Conservation (phyloP, 2,113 vertebrate species). For the Prochilodus magdalenae region DNA sequence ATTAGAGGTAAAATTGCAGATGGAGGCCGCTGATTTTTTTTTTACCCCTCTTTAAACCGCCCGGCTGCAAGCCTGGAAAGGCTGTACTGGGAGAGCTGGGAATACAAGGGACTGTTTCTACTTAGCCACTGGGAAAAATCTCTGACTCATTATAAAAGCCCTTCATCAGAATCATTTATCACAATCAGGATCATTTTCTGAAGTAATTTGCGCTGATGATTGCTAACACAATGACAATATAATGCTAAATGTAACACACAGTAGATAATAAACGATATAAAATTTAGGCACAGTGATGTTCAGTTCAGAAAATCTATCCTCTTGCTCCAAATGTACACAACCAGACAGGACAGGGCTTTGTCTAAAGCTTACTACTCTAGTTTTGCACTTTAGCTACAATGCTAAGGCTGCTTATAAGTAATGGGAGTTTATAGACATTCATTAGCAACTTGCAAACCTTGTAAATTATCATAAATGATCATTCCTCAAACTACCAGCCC, state of each 20-base stretch:
- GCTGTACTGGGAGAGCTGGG: not conserved
- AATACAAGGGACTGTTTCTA: not conserved
- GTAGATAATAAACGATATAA: no score
- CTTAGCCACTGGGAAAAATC: not conserved
- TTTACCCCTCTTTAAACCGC: not conserved
- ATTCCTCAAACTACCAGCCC: no score
- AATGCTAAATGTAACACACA: not conserved
- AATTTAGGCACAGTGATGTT: no score
- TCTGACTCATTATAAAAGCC: not conserved
- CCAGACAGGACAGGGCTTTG: no score
- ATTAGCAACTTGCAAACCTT: no score
- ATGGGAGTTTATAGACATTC: no score
- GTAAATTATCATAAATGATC: no score
- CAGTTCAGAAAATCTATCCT: no score
- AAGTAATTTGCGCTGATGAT: not conserved
- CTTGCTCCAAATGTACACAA: no score
- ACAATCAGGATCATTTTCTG: not conserved
- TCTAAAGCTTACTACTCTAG: no score
- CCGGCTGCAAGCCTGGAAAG: not conserved
- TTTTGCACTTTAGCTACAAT: no score
- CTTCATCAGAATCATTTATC: not conserved
- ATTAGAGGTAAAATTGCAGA: conserved; percentile 58
- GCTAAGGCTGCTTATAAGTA: no score
- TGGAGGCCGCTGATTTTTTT: not conserved
- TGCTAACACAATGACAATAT: not conserved